A percentile compares a stretch with the other conserved stretches of the same genome.
phyloP scores from a whole-genome alignment of 2,797 vertebrate species.

The Lophius americanus region DNA sequence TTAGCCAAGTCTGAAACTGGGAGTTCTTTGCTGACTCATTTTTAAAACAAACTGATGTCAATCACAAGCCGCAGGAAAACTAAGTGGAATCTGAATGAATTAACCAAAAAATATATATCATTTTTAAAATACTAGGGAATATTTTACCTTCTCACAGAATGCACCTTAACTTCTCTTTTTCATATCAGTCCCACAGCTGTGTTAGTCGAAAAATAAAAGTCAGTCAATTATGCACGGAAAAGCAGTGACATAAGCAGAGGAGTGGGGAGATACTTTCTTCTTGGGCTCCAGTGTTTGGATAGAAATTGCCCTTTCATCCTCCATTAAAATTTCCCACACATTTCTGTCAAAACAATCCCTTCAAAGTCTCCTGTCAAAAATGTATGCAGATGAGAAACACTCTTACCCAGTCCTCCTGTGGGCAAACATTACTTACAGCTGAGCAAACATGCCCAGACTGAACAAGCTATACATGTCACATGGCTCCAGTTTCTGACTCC shows the following conservation, averaged over 20 bases:
- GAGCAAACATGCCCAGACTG: slow-evolving; percentile 76
- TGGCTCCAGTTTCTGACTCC: slow-evolving; percentile 61
- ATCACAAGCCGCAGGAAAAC: neutral
- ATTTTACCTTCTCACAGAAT: slow-evolving; percentile 2
- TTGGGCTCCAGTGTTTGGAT: slow-evolving; percentile 61
- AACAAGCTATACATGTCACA: slow-evolving; percentile 68
- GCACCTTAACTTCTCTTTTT: neutral
- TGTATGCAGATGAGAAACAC: slow-evolving; percentile 76
- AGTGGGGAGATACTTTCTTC: slow-evolving; percentile 43
- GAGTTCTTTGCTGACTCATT: slow-evolving; percentile 3
- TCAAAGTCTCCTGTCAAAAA: slow-evolving; percentile 74
- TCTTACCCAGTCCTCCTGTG: slow-evolving; percentile 70
- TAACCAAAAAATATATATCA: neutral
- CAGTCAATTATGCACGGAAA: slow-evolving; percentile 7
- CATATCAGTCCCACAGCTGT: slow-evolving; percentile 7
- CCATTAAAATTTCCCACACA: slow-evolving; percentile 73
- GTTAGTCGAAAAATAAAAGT: slow-evolving; percentile 33
- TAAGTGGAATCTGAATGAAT: slow-evolving; percentile 1
- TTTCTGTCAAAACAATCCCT: slow-evolving; percentile 78
- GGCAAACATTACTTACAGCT: slow-evolving; percentile 81
- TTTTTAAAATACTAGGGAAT: neutral
- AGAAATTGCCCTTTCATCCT: slow-evolving; percentile 72
- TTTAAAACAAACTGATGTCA: slow-evolving; percentile 19
- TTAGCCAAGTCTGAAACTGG: slow-evolving; percentile 13
- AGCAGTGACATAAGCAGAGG: slow-evolving; percentile 32